Evolutionary conservation across 2,797 vertebrate species (phyloP).

Genomic region (Bucorvus abyssinicus): DNA sequence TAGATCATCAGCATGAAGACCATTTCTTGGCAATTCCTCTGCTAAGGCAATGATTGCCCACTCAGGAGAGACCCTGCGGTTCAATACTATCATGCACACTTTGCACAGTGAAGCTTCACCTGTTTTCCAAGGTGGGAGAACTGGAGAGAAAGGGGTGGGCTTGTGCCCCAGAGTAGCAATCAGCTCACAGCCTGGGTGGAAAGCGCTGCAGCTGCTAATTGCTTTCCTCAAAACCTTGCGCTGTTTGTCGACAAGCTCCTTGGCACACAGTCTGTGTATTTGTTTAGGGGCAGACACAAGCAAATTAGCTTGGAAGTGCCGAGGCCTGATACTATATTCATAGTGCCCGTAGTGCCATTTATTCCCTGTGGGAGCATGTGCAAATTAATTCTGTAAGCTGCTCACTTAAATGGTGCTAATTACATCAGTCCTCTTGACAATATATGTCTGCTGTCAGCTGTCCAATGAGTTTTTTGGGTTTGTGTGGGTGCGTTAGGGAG

Average conservation of each 20-base stretch:
- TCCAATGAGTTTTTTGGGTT: neutral
- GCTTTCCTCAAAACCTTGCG: conserved; percentile 30
- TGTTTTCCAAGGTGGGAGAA: neutral
- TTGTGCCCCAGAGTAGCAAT: neutral
- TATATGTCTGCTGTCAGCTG: neutral
- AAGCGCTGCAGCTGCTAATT: conserved; percentile 32
- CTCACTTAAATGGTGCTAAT: conserved; percentile 58
- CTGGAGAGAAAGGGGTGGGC: neutral
- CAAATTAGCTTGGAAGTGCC: conserved; percentile 35
- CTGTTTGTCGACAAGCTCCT: conserved; percentile 21
- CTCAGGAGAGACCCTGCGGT: neutral
- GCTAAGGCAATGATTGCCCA: neutral
- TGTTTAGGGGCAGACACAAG: conserved; percentile 41
- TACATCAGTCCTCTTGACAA: conserved; percentile 26
- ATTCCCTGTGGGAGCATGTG: conserved; percentile 47
- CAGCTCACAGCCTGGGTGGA: neutral
- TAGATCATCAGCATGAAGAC: neutral
- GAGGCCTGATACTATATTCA: conserved; percentile 29
- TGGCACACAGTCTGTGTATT: conserved; percentile 43
- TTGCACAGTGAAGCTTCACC: neutral
- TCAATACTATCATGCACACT: neutral
- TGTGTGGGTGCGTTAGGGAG: neutral
- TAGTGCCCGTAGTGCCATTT: conserved; percentile 19
- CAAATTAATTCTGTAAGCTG: conserved; percentile 64
- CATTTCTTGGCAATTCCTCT: neutral